phyloP scores from a whole-genome alignment of 2,797 vertebrate genomes.

The Lutra lutra region DNA sequence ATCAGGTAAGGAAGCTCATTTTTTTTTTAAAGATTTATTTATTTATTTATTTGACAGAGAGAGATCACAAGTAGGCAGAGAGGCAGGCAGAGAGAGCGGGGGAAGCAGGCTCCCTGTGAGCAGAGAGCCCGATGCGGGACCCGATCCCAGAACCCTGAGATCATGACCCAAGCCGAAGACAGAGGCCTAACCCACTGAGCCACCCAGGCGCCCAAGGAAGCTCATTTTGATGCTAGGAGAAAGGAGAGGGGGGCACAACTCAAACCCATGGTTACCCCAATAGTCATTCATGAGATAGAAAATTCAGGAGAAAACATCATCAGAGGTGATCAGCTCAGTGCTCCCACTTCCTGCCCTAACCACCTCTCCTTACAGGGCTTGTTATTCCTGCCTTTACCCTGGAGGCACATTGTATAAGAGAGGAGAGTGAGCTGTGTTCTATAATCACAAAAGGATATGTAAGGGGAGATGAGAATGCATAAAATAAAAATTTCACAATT shows the following conservation, averaged over 20 bases:
- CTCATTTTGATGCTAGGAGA: neutral
- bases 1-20: neutral
- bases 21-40: no score
- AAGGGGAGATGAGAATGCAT: neutral
- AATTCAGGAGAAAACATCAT: neutral
- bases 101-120: no score
- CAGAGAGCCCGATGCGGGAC: no score
- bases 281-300: constrained; percentile 4
- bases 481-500: neutral
- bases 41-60: no score
- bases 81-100: no score
- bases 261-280: neutral
- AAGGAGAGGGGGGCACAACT: neutral
- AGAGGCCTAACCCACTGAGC: no score
- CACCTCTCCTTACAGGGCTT: neutral
- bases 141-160: no score
- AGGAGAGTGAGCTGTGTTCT: neutral
- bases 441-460: neutral
- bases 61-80: no score
- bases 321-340: neutral
- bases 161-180: no score
- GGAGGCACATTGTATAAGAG: neutral
- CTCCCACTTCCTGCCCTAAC: neutral
- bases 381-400: neutral
- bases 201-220: no score